These are phyloP conservation scores for Myotis myotis DNA, from an alignment of 2,797 vertebrate species.

Conservation along the genomic window DNA sequence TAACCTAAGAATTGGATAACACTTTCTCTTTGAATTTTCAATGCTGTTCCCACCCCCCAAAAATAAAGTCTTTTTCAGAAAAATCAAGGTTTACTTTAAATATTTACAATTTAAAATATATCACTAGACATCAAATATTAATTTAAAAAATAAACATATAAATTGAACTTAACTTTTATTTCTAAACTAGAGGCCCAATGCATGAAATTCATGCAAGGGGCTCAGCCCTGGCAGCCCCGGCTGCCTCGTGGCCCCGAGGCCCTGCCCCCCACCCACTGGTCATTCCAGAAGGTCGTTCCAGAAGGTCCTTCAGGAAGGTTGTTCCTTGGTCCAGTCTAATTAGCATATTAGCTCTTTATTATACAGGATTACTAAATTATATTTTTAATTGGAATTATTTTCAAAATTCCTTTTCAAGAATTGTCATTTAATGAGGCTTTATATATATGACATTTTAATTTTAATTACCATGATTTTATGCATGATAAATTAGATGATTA, in stretches of 20 bases:
- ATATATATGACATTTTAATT: neutral
- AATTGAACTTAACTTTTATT: neutral
- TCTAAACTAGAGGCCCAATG: neutral
- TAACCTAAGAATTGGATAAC: neutral
- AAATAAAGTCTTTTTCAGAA: neutral
- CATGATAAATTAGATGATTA: neutral
- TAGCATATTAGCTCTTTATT: too few relatives aligned
- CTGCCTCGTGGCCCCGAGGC: too few relatives aligned
- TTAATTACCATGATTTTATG: neutral
- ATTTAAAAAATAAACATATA: neutral
- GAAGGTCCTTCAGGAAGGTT: too few relatives aligned
- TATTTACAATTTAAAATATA: neutral
- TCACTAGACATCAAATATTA: neutral
- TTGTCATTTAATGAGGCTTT: neutral
- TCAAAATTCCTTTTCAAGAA: neutral
- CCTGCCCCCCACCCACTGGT: too few relatives aligned
- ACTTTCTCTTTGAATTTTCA: neutral
- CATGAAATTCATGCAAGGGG: too few relatives aligned
- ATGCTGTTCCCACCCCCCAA: neutral
- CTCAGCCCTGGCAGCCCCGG: too few relatives aligned
- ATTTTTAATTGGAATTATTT: slow-evolving; percentile 1
- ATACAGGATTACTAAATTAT: neutral
- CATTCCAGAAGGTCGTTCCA: too few relatives aligned
- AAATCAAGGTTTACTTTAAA: neutral
- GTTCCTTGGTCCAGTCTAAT: too few relatives aligned